Percentiles rank a stretch among this genome's conserved stretches.
Conservation (phyloP, 2,113 vertebrate species). For the Nycticebus coucang region DNA sequence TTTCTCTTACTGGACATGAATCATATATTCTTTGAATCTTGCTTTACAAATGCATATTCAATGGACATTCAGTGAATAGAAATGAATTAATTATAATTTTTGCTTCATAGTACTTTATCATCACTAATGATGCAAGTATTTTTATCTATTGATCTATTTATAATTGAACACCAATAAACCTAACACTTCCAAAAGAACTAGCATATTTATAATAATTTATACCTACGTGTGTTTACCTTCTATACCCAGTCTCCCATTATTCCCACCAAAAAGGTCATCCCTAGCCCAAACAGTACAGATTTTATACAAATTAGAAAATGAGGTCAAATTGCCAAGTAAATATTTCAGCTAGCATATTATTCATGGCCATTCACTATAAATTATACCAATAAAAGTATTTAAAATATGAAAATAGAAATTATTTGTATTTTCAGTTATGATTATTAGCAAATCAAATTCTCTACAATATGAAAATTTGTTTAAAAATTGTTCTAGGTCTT, state of each 20-base stretch:
- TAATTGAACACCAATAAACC: background rate
- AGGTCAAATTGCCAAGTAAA: background rate
- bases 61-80: background rate
- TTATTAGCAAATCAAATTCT: background rate
- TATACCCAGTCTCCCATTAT: background rate
- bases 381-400: background rate
- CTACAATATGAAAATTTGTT: background rate
- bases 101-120: background rate
- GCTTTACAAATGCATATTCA: background rate
- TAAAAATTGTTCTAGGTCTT: background rate
- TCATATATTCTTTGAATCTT: background rate
- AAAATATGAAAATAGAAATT: too few relatives aligned
- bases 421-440: background rate
- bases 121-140: background rate
- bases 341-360: background rate
- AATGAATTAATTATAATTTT: background rate
- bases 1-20: background rate
- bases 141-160: background rate
- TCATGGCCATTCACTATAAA: background rate
- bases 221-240: background rate
- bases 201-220: background rate
- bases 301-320: slow-evolving; percentile 16
- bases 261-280: background rate
- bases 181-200: background rate
- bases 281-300: background rate